Base-by-base conservation (phyloP, 2,888 invertebrate species). In the Hypercompe scribonia region DNA sequence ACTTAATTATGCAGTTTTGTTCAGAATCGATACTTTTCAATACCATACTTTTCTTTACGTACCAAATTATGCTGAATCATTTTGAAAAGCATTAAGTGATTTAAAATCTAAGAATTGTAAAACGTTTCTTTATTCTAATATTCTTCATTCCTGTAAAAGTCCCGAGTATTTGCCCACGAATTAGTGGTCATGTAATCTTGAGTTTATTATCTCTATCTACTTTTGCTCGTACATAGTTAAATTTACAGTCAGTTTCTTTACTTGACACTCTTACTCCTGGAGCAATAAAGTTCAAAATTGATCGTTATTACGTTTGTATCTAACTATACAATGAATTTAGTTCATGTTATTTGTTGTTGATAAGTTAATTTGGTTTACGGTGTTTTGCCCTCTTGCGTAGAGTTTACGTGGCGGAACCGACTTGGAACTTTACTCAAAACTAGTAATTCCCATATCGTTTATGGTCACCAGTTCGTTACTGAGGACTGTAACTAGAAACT, bases 351-450 rank as follows among this genome's bases (percentile, higher is more conserved):
- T 90, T 89, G 81, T 78, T 73, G 80, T 84, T 88, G 91, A 92
- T 92, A 91, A 90, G 86, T 88, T 88, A 85, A 89, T 90, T 89
- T 86, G 71, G 82, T 87, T 87, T 84, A 82, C 82, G 77, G 85
- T 84, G 83, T 83, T 82, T 84, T 81, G 84, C 81, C 78, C 15
- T 74, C 81, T 81, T 75, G 66, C 65, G 61, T 69, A 65, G 67
- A 74, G 70, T 77, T 72, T 61, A 31, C 70, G 42, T 66, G 64
- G 50, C 3, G 24, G n/a, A n/a, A n/a, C n/a, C n/a, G n/a, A n/a
- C n/a, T n/a, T n/a, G n/a, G n/a, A 46, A 21, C 31, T 42, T 31
- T 21, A 66, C 13, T 13, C 11, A 24, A 65, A 65, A 36, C 24
- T n/a, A 65, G 11, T 36, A n/a, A 10, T 54, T 54, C n/a, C 10